Conservation (phyloP, 1,140 invertebrate genomes). For the Pseudobourletiella spinata region DNA sequence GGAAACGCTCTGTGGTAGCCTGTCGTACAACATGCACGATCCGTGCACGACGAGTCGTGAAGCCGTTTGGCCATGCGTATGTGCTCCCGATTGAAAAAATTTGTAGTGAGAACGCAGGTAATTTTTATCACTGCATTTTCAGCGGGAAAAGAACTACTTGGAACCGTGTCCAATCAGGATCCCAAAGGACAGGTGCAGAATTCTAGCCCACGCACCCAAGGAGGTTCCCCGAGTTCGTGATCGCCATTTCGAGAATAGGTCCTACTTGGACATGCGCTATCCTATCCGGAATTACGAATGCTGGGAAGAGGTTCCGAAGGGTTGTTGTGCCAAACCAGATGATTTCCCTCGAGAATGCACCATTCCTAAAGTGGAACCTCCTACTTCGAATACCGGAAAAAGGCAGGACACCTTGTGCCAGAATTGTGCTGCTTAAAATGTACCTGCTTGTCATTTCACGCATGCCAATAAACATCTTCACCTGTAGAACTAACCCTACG, state of each 20-base stretch:
- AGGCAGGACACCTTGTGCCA: too few species aligned
- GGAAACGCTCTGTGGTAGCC: constrained; percentile 22
- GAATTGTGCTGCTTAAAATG: too few species aligned
- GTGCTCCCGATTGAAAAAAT: neutral
- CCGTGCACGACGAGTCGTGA: neutral
- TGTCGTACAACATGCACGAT: neutral
- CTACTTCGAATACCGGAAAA: neutral
- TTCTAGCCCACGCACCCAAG: constrained; percentile 19
- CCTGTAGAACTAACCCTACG: too few species aligned
- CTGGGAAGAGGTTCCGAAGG: constrained; percentile 31
- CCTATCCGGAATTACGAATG: constrained; percentile 28
- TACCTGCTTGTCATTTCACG: too few species aligned
- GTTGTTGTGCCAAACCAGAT: constrained; percentile 5
- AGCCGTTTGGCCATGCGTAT: constrained; percentile 31
- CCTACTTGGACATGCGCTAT: constrained; percentile 26
- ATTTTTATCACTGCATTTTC: too few species aligned
- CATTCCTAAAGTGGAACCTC: constrained; percentile 1
- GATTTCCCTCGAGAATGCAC: constrained; percentile 15
- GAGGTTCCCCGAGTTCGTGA: neutral
- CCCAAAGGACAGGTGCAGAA: constrained; percentile 21
- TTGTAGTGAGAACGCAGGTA: too few species aligned
- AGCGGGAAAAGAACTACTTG: constrained; percentile 25
- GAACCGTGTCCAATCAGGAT: constrained; percentile 21
- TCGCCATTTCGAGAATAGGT: constrained; percentile 12
- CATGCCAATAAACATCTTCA: too few species aligned